Base-by-base conservation (phyloP, 2,113 vertebrate genomes). In the Nerophis ophidion region DNA sequence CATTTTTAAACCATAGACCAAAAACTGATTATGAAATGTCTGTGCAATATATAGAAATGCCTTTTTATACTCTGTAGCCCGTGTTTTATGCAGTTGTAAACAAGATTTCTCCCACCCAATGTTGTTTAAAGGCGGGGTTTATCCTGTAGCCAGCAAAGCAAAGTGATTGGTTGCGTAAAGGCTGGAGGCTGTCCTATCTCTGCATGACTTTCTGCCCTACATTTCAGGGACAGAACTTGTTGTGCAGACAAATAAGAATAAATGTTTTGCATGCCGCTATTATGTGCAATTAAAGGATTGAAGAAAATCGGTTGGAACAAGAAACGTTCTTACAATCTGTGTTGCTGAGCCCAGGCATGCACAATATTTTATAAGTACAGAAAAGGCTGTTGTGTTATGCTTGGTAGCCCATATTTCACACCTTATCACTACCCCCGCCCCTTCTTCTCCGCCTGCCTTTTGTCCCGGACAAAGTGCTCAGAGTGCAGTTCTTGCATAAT, bases 181-280 rank as follows among this genome's bases (percentile, higher is more conserved):
- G 70, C 40, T 58, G n/a, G 35, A 67, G 55, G 72, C 65, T 14
- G 68, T 66, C 83, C 74, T 77, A 61, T 77, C 65, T 53, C 15
- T 13, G 36, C 66, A 62, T 38, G 7, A 3, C 16, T 71, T 61
- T 73, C 33, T 65, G 63, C 64, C 57, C 59, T 63, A 72, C 63
- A 68, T 79, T 84, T 81, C 79, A 81, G 72, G 74, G 84, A 82
- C 82, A 71, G 85, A 81, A 87, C 89, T 72, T 81, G 78, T 48
- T 89, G 88, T 90, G 59, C 87, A 61, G 40, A 57, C 60, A 38
- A 64, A 57, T 40, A 56, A 63, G 48, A 19, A 17, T 33, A 40
- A 38, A 51, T 38, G 19, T 15, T 5, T 12, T 35, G 13, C n/a
- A 1, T 34, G 2, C 7, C 35, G 55, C 8, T 47, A 42, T 60